Base-by-base conservation (phyloP, 2,113 vertebrate genomes). In the Aphyosemion australe region DNA sequence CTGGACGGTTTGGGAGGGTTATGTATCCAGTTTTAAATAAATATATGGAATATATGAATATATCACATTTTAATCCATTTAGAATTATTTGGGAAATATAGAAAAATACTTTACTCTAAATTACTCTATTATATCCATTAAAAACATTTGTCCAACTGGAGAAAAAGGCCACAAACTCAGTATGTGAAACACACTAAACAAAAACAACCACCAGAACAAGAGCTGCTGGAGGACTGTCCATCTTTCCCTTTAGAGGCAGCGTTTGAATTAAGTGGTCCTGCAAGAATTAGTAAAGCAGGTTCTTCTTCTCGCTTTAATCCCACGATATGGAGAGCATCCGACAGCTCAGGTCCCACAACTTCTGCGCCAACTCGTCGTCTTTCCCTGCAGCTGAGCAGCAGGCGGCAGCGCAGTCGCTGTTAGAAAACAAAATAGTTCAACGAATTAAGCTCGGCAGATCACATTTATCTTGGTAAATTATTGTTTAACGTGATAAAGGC, bases 321-420 rank as follows among this genome's bases (percentile, higher is more conserved):
- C 92, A 93, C 1, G 80, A 67, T 34, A 94, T 54, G 15, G 78
- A 79, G 45, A 92, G 90, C 87, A 91, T 58, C 49, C 31, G 62
- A 50, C 92, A 93, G 89, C 88, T 93, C 76, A 92, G 65, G 41
- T 93, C 91, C 93, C 93, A 94, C 57, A 93, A 49, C 67, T 89
- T 90, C 86, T 92, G 62, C 0, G 90, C 92, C 76, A 86, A 0
- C 0, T 69, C 66, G 13, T 93, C 92, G 26, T 93, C 78, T 64
- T 79, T 78, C 0, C 76, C 92, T 1, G 79, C 82, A 0, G 52
- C 58, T 0, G 90, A 91, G 80, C 89, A 89, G 60, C 20, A 77
- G n/a, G 91, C 87, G 14, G 85, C 72, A 21, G 92, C 87, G 16
- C 92, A 94, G 77, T 93, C 92, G 58, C 93, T 94, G 88, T 8